A percentile compares a stretch with the other conserved stretches of the same genome.
These are phyloP conservation scores for Pelecanus crispus DNA, from an alignment of 2,113 vertebrate species.

Conservation along the genomic window DNA sequence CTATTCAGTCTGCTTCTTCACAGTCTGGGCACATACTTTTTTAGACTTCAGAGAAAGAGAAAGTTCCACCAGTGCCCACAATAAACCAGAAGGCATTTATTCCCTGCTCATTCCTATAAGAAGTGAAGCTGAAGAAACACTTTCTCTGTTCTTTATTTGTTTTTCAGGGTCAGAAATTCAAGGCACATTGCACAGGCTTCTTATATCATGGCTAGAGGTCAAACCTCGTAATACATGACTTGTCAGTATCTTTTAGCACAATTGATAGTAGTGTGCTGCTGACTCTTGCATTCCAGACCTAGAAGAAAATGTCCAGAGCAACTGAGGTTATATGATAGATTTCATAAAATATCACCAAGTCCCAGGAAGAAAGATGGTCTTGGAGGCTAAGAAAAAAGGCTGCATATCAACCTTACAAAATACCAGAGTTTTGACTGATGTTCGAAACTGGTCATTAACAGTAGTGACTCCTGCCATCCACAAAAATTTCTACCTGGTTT, in stretches of 20 bases:
- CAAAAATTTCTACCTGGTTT: background rate
- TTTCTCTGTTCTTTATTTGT: slow-evolving; percentile 57
- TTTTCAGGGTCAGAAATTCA: slow-evolving; percentile 63
- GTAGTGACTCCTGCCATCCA: background rate
- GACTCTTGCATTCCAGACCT: slow-evolving; percentile 51
- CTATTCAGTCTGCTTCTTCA: background rate
- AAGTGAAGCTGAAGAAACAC: slow-evolving; percentile 48
- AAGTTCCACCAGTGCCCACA: slow-evolving; percentile 9
- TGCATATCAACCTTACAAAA: slow-evolving; percentile 34
- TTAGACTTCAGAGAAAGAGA: slow-evolving; percentile 7
- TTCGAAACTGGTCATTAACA: background rate
- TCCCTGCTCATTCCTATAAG: slow-evolving; percentile 14
- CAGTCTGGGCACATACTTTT: background rate
- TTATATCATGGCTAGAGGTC: slow-evolving; percentile 50
- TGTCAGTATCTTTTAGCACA: slow-evolving; percentile 65
- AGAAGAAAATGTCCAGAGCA: slow-evolving; percentile 49
- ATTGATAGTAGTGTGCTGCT: slow-evolving; percentile 58
- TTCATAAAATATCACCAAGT: slow-evolving; percentile 34
- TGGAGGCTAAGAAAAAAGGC: slow-evolving; percentile 25
- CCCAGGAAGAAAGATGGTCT: slow-evolving; percentile 45
- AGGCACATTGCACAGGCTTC: slow-evolving; percentile 41
- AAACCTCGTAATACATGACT: slow-evolving; percentile 60
- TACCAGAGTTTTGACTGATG: slow-evolving; percentile 8
- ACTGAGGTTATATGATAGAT: slow-evolving; percentile 49
- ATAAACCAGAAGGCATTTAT: slow-evolving; percentile 33